Evolutionary conservation across 2,113 vertebrate species (phyloP).

Genomic region (Formicarius rufipectus): DNA sequence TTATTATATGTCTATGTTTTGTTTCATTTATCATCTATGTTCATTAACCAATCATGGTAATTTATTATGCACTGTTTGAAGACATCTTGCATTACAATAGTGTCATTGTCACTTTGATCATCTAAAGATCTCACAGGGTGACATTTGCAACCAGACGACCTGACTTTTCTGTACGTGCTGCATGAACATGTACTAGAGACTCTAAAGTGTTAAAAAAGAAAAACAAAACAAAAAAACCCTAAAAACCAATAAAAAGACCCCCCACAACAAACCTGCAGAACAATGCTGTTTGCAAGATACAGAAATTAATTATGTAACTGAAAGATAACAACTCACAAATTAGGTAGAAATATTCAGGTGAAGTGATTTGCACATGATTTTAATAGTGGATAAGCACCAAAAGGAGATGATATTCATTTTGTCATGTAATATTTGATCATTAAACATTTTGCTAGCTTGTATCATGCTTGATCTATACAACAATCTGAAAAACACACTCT

Average conservation of each 20-base stretch:
- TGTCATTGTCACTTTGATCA: slow-evolving; percentile 63
- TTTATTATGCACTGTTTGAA: slow-evolving; percentile 38
- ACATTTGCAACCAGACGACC: slow-evolving; percentile 8
- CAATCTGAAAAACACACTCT: neutral
- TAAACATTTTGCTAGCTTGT: neutral
- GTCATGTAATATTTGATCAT: slow-evolving; percentile 31
- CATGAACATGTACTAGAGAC: neutral
- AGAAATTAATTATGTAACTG: slow-evolving; percentile 50
- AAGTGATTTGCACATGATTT: slow-evolving; percentile 48
- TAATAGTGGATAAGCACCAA: slow-evolving; percentile 27
- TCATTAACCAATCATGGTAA: slow-evolving; percentile 46
- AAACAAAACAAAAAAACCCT: no score
- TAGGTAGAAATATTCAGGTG: slow-evolving; percentile 46
- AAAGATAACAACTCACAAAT: slow-evolving; percentile 42
- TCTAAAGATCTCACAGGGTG: slow-evolving; percentile 1
- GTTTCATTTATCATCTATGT: slow-evolving; percentile 55
- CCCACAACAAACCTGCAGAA: neutral
- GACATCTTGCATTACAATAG: neutral
- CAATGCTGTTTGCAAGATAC: neutral
- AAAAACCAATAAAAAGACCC: neutral
- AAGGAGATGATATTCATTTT: slow-evolving; percentile 16
- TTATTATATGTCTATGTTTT: slow-evolving; percentile 45
- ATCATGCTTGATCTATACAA: neutral
- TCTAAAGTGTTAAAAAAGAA: neutral
- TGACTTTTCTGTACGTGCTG: neutral